phyloP scores from a whole-genome alignment of 1,140 invertebrate genomes.

The Spodoptera frugiperda region DNA sequence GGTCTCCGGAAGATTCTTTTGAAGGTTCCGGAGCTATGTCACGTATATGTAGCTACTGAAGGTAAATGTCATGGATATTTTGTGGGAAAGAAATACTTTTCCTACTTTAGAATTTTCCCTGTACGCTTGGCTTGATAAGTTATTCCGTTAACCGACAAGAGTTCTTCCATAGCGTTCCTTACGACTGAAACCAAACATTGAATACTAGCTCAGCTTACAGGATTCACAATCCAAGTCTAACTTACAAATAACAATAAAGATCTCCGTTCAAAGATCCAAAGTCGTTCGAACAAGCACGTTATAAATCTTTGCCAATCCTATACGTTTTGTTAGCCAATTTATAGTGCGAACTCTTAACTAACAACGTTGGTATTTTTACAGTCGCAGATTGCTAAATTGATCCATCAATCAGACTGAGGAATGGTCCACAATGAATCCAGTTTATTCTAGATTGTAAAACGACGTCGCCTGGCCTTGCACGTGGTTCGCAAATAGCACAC shows the following conservation, averaged over 20 bases:
- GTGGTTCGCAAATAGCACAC: conserved; percentile 3
- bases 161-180: neutral
- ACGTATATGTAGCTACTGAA: too few relatives aligned
- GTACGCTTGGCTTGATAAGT: too few relatives aligned
- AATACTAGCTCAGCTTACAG: conserved; percentile 4
- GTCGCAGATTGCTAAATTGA: conserved; percentile 39
- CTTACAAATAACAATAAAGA: conserved; percentile 32
- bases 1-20: too few relatives aligned
- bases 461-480: neutral
- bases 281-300: conserved; percentile 7
- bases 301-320: conserved; percentile 11
- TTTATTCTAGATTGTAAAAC: conserved; percentile 28
- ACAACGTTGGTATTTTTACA: conserved; percentile 30
- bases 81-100: too few relatives aligned
- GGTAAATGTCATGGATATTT: too few relatives aligned
- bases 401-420: conserved; percentile 22
- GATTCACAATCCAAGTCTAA: neutral
- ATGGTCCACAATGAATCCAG: conserved; percentile 24
- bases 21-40: too few relatives aligned
- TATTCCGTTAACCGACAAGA: too few relatives aligned
- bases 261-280: conserved; percentile 8
- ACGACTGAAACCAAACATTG: neutral
- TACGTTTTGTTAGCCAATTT: conserved; percentile 33
- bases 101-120: too few relatives aligned
- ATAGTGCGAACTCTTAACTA: conserved; percentile 4